Conservation (phyloP, 1,140 invertebrate genomes). For the Neocloeon triangulifer region DNA sequence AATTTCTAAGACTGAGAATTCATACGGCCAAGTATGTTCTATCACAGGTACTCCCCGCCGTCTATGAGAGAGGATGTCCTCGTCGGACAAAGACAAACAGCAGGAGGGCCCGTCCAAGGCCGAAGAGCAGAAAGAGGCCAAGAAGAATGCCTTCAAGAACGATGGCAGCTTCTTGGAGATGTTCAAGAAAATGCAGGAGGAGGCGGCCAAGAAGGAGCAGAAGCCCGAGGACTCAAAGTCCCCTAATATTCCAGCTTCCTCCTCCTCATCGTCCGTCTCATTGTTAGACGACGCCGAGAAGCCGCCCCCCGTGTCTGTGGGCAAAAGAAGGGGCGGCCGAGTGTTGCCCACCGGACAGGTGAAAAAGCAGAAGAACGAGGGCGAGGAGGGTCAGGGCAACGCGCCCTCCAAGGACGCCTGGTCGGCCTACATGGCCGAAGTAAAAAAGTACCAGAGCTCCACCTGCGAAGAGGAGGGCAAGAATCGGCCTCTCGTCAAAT, state of each 20-base stretch:
- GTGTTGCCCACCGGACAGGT: slow-evolving; percentile 75
- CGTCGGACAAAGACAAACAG: no score
- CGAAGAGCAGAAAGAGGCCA: slow-evolving; percentile 3
- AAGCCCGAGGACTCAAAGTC: slow-evolving; percentile 8
- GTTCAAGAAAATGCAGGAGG: slow-evolving; percentile 73
- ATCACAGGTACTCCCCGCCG: no score
- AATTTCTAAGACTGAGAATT: no score
- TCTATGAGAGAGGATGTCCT: no score
- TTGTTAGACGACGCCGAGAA: slow-evolving; percentile 1
- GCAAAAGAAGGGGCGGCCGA: slow-evolving; percentile 62
- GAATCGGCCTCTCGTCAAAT: slow-evolving; percentile 77
- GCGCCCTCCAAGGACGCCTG: slow-evolving; percentile 60
- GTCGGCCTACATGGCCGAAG: slow-evolving; percentile 80
- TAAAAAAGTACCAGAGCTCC: slow-evolving; percentile 74
- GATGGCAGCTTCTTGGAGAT: slow-evolving; percentile 75
- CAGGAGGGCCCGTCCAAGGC: slow-evolving; percentile 7
- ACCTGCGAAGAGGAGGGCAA: slow-evolving; percentile 75
- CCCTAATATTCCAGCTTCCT: slow-evolving; percentile 18
- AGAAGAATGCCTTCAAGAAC: slow-evolving; percentile 55
- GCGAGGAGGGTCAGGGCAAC: slow-evolving; percentile 29
- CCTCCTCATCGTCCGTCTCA: slow-evolving; percentile 13
- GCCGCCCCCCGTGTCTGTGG: slow-evolving; percentile 29
- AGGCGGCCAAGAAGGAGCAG: slow-evolving; percentile 19
- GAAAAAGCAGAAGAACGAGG: slow-evolving; percentile 51
- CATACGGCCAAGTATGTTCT: no score